phyloP scores from a whole-genome alignment of 1,140 invertebrate genomes.

The Varroa destructor region DNA sequence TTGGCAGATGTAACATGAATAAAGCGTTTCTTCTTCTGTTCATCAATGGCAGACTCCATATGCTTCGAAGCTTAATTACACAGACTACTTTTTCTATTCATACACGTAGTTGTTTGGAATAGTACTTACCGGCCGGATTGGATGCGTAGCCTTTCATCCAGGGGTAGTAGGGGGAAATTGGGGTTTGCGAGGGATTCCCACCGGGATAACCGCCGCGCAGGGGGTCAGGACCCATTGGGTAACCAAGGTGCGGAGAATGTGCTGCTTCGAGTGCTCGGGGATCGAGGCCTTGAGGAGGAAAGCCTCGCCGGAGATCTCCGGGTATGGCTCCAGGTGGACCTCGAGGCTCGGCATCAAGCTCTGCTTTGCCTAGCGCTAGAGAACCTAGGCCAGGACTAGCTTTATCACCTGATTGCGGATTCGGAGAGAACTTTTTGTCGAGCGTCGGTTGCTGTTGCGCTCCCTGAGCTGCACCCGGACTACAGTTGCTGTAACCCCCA shows the following conservation, averaged over 20 bases:
- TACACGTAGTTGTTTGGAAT: not conserved
- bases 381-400: slow-evolving; percentile 1
- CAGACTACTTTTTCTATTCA: too few relatives aligned
- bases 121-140: slow-evolving; percentile 16
- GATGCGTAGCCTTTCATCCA: slow-evolving; percentile 28
- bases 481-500: slow-evolving; percentile 11
- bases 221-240: slow-evolving; percentile 22
- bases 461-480: not conserved
- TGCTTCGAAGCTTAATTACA: too few relatives aligned
- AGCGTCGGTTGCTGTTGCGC: slow-evolving; percentile 4
- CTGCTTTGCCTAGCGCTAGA: slow-evolving; percentile 4
- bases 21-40: too few relatives aligned
- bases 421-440: slow-evolving; percentile 22
- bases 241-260: slow-evolving; percentile 9
- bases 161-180: slow-evolving; percentile 19
- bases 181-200: slow-evolving; percentile 15
- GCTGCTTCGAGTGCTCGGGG: slow-evolving; percentile 16
- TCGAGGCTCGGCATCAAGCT: slow-evolving; percentile 13
- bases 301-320: slow-evolving; percentile 13
- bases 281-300: slow-evolving; percentile 17
- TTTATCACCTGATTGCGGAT: not conserved
- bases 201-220: not conserved
- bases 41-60: too few relatives aligned
- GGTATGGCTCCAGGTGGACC: slow-evolving; percentile 3
- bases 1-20: too few relatives aligned